Evolutionary conservation across 1,140 invertebrate species (phyloP).

Genomic region (Penaeus japonicus): DNA sequence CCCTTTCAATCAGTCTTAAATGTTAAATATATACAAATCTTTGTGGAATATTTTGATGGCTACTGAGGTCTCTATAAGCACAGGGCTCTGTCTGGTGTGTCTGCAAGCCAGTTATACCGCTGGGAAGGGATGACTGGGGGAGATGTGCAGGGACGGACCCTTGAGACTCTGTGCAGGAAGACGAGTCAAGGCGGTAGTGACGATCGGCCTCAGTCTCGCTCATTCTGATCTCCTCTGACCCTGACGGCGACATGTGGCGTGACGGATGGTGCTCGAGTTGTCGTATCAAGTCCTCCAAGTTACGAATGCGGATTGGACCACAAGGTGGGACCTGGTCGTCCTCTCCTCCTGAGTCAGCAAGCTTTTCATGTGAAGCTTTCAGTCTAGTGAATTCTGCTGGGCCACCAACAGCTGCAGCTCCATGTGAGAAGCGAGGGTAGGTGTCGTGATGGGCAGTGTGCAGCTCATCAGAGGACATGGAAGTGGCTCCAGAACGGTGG

Average conservation of each 20-base stretch:
- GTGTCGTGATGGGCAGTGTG: conserved; percentile 60
- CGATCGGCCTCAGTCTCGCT: conserved; percentile 90
- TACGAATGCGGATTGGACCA: conserved; percentile 76
- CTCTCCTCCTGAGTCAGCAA: conserved; percentile 58
- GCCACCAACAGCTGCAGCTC: conserved; percentile 35
- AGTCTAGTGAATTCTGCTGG: conserved; percentile 58
- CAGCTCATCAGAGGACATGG: conserved; percentile 60
- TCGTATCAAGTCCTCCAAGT: conserved; percentile 87
- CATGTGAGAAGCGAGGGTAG: conserved; percentile 45
- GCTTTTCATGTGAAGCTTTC: conserved; percentile 60
- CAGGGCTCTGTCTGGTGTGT: conserved; percentile 2
- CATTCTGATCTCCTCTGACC: conserved; percentile 89
- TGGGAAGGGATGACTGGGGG: conserved; percentile 10
- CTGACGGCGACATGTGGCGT: conserved; percentile 83
- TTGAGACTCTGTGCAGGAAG: conserved; percentile 76
- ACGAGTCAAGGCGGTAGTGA: conserved; percentile 84
- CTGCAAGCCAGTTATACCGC: background rate
- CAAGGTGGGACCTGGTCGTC: conserved; percentile 62
- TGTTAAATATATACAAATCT: no score
- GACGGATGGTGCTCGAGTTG: conserved; percentile 88
- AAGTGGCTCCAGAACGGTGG: conserved; percentile 64
- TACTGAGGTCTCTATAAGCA: background rate
- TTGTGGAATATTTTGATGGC: no score
- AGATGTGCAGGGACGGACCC: conserved; percentile 68
- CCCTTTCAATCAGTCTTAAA: no score